Evolutionary conservation across 2,888 invertebrate species (phyloP).

Genomic region (Tachina grossa): DNA sequence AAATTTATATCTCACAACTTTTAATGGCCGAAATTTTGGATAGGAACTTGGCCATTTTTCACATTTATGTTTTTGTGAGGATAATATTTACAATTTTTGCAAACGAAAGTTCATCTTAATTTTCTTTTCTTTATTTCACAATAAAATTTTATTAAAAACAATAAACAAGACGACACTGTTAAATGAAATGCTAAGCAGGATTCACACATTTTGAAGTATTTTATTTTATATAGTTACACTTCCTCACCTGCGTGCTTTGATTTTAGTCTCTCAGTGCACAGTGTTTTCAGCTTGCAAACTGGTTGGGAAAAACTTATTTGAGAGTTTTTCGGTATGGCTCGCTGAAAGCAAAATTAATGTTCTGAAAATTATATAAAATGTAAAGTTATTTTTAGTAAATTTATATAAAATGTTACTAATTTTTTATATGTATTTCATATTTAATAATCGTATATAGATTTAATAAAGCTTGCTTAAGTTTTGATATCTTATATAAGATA

Average conservation of each 20-base stretch:
- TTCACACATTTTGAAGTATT: slow-evolving; percentile 33
- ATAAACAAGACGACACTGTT: slow-evolving; percentile 57
- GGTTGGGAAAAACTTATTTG: background rate
- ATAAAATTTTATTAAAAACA: slow-evolving; percentile 36
- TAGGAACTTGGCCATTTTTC: too few relatives aligned
- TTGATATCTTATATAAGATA: too few relatives aligned
- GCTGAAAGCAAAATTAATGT: too few relatives aligned
- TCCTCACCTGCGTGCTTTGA: background rate
- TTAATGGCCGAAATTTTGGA: too few relatives aligned
- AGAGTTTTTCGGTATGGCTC: background rate
- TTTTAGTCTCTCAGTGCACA: background rate
- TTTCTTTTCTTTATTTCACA: background rate
- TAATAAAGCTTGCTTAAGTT: too few relatives aligned
- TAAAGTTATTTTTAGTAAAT: too few relatives aligned
- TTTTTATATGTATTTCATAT: too few relatives aligned
- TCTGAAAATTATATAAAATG: too few relatives aligned
- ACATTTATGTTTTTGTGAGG: too few relatives aligned
- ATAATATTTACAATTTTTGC: slow-evolving; percentile 46
- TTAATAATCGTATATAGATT: too few relatives aligned
- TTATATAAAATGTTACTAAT: too few relatives aligned
- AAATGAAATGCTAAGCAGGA: slow-evolving; percentile 51
- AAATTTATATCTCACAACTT: too few relatives aligned
- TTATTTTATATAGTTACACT: background rate
- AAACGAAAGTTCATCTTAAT: slow-evolving; percentile 64
- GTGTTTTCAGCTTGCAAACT: background rate